A percentile compares a stretch with the other conserved stretches of the same genome.
These are phyloP conservation scores for Marcusenius ussheri DNA, from an alignment of 2,113 vertebrate species.

Conservation along the genomic window DNA sequence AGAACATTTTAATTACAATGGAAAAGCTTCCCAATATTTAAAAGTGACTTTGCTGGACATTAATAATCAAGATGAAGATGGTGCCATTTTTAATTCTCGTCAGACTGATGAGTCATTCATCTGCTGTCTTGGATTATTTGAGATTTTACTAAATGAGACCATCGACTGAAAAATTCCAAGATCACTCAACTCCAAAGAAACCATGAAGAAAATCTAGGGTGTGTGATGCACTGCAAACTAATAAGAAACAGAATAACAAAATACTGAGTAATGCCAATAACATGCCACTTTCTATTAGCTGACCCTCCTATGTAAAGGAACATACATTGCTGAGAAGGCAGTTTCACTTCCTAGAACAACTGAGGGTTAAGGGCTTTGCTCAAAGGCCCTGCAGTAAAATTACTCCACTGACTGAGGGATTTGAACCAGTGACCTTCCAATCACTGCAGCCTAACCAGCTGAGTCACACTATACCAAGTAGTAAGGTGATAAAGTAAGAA, in stretches of 20 bases:
- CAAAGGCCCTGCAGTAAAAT: neutral
- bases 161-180: neutral
- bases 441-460: neutral
- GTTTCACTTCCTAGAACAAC: neutral
- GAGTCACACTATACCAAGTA: neutral
- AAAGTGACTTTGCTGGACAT: neutral
- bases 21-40: neutral
- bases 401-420: neutral
- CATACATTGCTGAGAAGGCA: neutral
- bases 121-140: neutral
- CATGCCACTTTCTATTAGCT: neutral
- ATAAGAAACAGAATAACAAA: neutral
- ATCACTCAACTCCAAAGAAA: neutral
- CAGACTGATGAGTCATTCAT: neutral
- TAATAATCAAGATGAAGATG: neutral
- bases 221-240: neutral
- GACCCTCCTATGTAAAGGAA: neutral
- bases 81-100: neutral
- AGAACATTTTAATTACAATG: neutral
- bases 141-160: neutral
- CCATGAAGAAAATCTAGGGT: neutral
- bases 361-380: neutral
- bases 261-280: neutral
- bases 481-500: neutral
- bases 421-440: neutral